Evolutionary conservation across 2,113 vertebrate genomes (phyloP).

Genomic region (Nothobranchius furzeri): DNA sequence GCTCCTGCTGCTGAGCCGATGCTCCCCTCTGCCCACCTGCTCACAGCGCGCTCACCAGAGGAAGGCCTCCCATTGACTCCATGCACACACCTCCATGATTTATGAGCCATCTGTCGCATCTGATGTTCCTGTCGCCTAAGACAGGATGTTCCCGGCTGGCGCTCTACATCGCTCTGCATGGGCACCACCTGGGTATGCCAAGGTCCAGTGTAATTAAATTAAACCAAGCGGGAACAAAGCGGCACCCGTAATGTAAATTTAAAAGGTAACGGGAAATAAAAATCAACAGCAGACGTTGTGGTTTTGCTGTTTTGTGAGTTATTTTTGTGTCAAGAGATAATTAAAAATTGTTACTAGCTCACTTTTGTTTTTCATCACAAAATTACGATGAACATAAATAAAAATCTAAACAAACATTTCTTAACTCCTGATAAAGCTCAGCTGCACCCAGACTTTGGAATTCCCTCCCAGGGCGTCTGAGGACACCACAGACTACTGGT

Average conservation of each 20-base stretch:
- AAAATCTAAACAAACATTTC: no score
- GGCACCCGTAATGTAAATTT: conserved; percentile 39
- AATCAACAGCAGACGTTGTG: no score
- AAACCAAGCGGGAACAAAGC: conserved; percentile 68
- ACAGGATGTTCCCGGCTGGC: conserved; percentile 80
- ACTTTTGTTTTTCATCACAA: no score
- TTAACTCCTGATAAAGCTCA: no score
- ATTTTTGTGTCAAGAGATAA: no score
- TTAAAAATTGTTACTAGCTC: background rate
- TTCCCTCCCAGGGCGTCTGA: no score
- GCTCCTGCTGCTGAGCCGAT: conserved; percentile 46
- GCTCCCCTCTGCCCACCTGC: conserved; percentile 62
- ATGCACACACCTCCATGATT: conserved; percentile 76
- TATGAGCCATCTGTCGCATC: conserved; percentile 83
- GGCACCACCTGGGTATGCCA: conserved; percentile 70
- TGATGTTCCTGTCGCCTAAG: conserved; percentile 77
- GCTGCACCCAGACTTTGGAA: no score
- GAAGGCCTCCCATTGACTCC: conserved; percentile 65
- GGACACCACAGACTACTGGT: no score
- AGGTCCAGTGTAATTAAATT: conserved; percentile 83
- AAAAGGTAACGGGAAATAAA: background rate
- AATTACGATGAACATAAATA: no score
- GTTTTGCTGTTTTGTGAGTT: background rate
- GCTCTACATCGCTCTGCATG: conserved; percentile 62
- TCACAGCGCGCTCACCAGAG: conserved; percentile 67